Evolutionary conservation across 1,140 invertebrate genomes (phyloP).

Genomic region (Ladona fulva): DNA sequence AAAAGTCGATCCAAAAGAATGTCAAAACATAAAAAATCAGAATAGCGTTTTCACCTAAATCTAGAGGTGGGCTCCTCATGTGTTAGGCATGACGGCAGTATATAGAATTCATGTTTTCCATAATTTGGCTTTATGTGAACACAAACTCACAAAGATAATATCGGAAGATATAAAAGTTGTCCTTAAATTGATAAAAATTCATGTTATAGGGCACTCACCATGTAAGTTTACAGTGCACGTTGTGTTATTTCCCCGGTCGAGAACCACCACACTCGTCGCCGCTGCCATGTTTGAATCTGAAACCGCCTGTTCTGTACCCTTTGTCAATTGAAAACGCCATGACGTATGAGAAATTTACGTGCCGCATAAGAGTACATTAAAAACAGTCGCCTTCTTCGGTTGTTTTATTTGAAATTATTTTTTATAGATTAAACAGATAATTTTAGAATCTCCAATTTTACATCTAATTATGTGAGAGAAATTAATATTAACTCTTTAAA

Average conservation of each 20-base stretch:
- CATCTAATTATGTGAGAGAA: too few species aligned
- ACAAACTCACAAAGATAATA: constrained; percentile 1
- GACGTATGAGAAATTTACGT: not conserved
- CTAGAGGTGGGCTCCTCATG: constrained; percentile 2
- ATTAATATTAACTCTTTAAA: too few species aligned
- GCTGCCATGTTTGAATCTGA: constrained; percentile 58
- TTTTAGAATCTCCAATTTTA: too few species aligned
- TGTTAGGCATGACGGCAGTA: not conserved
- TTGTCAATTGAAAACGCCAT: constrained; percentile 15
- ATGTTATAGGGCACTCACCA: constrained; percentile 51
- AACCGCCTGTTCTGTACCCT: constrained; percentile 21
- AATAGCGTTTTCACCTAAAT: constrained; percentile 17
- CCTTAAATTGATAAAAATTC: not conserved
- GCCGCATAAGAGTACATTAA: constrained; percentile 14
- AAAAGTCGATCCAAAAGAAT: constrained; percentile 32
- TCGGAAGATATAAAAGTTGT: not conserved
- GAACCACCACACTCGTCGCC: constrained; percentile 82
- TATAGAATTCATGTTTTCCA: not conserved
- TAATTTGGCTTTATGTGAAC: not conserved
- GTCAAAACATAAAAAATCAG: constrained; percentile 19
- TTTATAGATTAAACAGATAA: too few species aligned
- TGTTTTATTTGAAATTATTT: too few species aligned
- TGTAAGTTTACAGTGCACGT: constrained; percentile 90
- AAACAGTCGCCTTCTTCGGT: not conserved
- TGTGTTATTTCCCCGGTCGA: constrained; percentile 89